Evolutionary conservation across 2,888 invertebrate genomes (phyloP), one percentile per base, ranked within the genome.

Genomic region (Euzophera pinguis): DNA sequence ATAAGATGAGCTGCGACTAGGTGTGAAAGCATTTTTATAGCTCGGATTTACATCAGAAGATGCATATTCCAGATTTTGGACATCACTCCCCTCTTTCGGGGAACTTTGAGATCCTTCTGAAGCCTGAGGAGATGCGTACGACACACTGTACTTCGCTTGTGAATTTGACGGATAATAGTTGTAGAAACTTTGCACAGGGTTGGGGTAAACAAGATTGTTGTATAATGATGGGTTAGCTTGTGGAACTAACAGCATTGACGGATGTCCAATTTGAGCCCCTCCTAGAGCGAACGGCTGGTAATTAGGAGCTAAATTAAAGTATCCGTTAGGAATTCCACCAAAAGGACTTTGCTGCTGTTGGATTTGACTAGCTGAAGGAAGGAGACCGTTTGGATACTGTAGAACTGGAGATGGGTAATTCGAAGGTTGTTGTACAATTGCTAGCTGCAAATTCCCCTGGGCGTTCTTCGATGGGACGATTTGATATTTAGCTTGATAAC

Each of bases 401-500:
- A 81, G 58, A 27, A 79, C 62, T 1, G 72, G 73, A 5, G 75
- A 62, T 5, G 75, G 71, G 50, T 74, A 81, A 47, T 60, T 65
- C 1, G 71, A 58, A 0, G 80, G 76, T 29, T 81, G 86, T 45
- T 81, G 90, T 9, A 88, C 54, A 10, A 86, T 62, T 29, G 86
- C 74, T 8, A 89, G 56, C 59, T 90, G 90, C 1, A 85, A 65
- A 42, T 84, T 84, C 1, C 84, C 82, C 17, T 68, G 73, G 4
- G 68, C 59, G 13, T 73, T 56, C 59, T 90, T 91, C 0, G 84
- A 67, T 0, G 87, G 81, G 1, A 87, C 65, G 13, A 87, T 53
- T 65, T 90, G 89, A 53, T 86, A 89, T 56, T 90, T 91, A 0
- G 84, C 65, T 59, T 90, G 90, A 54, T 86, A 89, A 1, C 86